These are phyloP conservation scores for Agrilus planipennis DNA, from an alignment of 1,140 invertebrate species.

Conservation along the genomic window DNA sequence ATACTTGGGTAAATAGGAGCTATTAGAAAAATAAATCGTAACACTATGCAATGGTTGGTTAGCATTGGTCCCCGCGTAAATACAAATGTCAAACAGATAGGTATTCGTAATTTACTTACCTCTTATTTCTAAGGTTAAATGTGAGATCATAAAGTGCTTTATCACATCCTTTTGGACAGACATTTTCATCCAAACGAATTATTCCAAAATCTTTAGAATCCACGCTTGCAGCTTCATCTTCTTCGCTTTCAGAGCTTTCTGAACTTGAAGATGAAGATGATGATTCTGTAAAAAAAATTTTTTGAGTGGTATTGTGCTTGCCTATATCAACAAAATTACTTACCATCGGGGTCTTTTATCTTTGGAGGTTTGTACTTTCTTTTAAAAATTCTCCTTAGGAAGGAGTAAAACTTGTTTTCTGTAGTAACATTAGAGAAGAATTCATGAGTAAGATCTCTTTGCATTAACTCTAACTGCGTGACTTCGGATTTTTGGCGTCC, in stretches of 20 bases:
- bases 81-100: too few relatives aligned
- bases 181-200: conserved; percentile 55
- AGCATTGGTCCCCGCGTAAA: too few relatives aligned
- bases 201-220: conserved; percentile 48
- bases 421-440: conserved; percentile 42
- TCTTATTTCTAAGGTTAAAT: conserved; percentile 45
- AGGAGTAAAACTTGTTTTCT: conserved; percentile 62
- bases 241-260: conserved; percentile 42
- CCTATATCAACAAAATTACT: not conserved
- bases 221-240: conserved; percentile 44
- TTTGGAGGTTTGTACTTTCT: conserved; percentile 57
- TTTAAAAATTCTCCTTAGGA: conserved; percentile 62
- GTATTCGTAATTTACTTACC: too few relatives aligned
- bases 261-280: conserved; percentile 32
- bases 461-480: conserved; percentile 18
- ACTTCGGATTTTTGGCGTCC: conserved; percentile 21
- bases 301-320: not conserved
- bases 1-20: too few relatives aligned
- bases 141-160: conserved; percentile 50
- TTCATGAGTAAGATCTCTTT: conserved; percentile 23
- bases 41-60: too few relatives aligned
- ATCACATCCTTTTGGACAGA: conserved; percentile 65
- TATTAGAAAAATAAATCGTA: too few relatives aligned
- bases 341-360: conserved; percentile 30
- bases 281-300: not conserved